These are phyloP conservation scores for Dinomys branickii DNA, from an alignment of 2,113 vertebrate species.

Conservation along the genomic window DNA sequence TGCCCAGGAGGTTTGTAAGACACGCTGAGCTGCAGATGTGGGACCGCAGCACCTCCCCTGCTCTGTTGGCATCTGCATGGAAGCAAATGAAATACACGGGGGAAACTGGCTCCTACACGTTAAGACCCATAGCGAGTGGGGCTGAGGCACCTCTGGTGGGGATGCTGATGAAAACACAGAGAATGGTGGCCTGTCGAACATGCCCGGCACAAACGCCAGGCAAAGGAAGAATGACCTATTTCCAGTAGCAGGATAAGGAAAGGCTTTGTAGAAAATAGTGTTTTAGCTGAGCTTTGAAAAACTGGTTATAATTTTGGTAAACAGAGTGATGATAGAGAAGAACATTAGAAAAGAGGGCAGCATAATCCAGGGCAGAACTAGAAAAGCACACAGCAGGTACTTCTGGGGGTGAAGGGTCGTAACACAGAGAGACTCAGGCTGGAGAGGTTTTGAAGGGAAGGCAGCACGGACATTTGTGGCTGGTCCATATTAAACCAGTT, in stretches of 20 bases:
- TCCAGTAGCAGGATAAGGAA: neutral
- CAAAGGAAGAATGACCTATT: neutral
- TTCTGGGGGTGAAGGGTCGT: accelerated
- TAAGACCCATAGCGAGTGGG: accelerated
- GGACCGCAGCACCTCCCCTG: accelerated
- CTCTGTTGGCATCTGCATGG: neutral
- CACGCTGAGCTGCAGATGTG: neutral
- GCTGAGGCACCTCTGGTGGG: accelerated
- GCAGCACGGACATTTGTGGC: neutral
- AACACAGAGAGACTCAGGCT: accelerated
- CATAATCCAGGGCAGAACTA: neutral
- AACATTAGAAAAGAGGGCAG: neutral
- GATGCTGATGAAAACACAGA: accelerated
- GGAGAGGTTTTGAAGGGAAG: neutral
- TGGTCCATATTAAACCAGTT: neutral
- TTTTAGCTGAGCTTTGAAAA: neutral
- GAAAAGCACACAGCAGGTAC: neutral
- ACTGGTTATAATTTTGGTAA: neutral
- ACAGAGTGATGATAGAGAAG: neutral
- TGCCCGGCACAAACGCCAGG: neutral
- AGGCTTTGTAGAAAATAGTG: neutral
- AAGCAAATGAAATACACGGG: neutral
- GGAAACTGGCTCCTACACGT: neutral
- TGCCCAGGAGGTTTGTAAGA: neutral
- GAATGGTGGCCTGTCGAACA: neutral